Conservation (phyloP, 2,113 vertebrate genomes). For the Galeopterus variegatus region DNA sequence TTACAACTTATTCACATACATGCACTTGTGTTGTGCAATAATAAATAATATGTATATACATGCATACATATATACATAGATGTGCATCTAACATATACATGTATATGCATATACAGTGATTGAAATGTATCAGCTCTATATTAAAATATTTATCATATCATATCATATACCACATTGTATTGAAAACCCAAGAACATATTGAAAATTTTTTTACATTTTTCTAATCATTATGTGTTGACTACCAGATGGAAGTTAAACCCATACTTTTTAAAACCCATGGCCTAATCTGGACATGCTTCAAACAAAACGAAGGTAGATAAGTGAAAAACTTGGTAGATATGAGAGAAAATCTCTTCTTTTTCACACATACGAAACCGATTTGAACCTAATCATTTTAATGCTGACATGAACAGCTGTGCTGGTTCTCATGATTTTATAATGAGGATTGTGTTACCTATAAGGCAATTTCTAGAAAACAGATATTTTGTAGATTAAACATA, state of each 20-base stretch:
- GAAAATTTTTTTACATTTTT: not conserved
- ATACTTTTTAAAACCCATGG: not conserved
- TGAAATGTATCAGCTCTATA: not conserved
- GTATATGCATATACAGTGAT: not conserved
- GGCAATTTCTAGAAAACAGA: slow-evolving; percentile 19
- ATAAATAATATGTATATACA: not conserved
- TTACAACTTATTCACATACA: not conserved
- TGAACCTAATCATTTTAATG: slow-evolving; percentile 60
- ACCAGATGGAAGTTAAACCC: not conserved
- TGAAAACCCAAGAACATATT: not conserved
- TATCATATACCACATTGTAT: not conserved
- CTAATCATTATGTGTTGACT: not conserved
- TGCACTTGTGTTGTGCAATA: not conserved
- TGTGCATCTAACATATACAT: not conserved
- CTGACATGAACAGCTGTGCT: slow-evolving; percentile 12
- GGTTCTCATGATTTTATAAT: slow-evolving; percentile 34
- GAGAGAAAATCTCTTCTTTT: slow-evolving; percentile 30
- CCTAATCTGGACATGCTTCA: not conserved
- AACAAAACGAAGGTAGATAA: slow-evolving; percentile 29
- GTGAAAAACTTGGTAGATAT: not conserved
- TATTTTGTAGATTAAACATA: not conserved
- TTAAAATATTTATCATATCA: not conserved
- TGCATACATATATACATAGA: not conserved
- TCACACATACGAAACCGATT: not conserved
- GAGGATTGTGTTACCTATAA: not conserved